Conservation (phyloP, 1,140 invertebrate species). For the Archegozetes longisetosus region DNA sequence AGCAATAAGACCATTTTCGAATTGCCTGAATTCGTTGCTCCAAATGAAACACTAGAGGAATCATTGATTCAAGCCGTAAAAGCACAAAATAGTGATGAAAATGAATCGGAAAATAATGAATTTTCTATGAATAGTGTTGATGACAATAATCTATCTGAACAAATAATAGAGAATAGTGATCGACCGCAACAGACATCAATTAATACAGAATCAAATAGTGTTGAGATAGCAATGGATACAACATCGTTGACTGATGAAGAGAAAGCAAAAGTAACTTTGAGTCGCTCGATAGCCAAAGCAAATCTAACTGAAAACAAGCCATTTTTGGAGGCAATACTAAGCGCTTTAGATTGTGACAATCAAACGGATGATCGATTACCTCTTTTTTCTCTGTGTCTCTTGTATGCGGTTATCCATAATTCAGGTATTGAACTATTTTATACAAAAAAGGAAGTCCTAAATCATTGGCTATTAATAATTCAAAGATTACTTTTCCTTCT, state of each 20-base stretch:
- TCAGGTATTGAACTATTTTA: conserved; percentile 47
- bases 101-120: conserved; percentile 7
- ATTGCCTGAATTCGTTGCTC: conserved; percentile 34
- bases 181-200: background rate
- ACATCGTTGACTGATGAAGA: conserved; percentile 69
- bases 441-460: too few species aligned
- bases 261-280: conserved; percentile 34
- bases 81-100: conserved; percentile 3
- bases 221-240: background rate
- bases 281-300: conserved; percentile 17
- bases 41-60: conserved; percentile 54
- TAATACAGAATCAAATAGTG: background rate
- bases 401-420: conserved; percentile 86
- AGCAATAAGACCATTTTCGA: conserved; percentile 30
- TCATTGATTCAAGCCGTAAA: conserved; percentile 32
- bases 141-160: background rate
- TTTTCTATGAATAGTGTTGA: background rate
- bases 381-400: conserved; percentile 73
- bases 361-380: conserved; percentile 83
- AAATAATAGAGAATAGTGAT: background rate
- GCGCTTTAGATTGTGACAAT: conserved; percentile 54
- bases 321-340: conserved; percentile 72
- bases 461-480: background rate
- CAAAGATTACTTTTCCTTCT: conserved; percentile 13
- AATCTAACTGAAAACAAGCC: conserved; percentile 38